These are phyloP conservation scores for Eonycteris spelaea DNA, from an alignment of 2,113 vertebrate species.

Conservation along the genomic window DNA sequence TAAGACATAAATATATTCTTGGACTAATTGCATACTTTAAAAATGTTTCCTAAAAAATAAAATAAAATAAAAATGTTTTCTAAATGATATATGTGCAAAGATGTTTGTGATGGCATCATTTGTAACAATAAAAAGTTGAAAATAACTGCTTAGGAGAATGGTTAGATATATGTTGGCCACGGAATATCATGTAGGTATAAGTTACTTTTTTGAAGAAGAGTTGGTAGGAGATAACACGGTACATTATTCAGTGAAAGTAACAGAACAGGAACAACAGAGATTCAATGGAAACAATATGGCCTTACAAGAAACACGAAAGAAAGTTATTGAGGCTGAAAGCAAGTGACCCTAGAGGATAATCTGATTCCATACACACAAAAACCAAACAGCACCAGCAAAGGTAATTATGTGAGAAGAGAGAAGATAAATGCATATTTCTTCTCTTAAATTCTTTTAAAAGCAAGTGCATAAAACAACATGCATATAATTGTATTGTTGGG, in stretches of 20 bases:
- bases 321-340: neutral
- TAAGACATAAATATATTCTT: neutral
- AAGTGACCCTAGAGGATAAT: neutral
- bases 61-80: neutral
- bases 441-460: neutral
- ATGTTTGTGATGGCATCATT: neutral
- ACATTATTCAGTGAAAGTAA: neutral
- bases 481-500: neutral
- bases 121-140: neutral
- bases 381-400: neutral
- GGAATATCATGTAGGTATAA: neutral
- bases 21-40: neutral
- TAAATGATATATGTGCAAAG: neutral
- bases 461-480: neutral
- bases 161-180: neutral
- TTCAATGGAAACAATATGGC: neutral
- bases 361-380: neutral
- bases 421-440: conserved; percentile 3
- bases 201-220: neutral
- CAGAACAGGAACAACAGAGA: neutral
- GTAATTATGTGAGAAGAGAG: neutral
- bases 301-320: neutral
- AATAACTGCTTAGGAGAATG: neutral
- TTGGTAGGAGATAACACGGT: neutral
- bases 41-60: neutral